Base-by-base conservation (phyloP, 1,140 invertebrate species). In the Venturia canescens region DNA sequence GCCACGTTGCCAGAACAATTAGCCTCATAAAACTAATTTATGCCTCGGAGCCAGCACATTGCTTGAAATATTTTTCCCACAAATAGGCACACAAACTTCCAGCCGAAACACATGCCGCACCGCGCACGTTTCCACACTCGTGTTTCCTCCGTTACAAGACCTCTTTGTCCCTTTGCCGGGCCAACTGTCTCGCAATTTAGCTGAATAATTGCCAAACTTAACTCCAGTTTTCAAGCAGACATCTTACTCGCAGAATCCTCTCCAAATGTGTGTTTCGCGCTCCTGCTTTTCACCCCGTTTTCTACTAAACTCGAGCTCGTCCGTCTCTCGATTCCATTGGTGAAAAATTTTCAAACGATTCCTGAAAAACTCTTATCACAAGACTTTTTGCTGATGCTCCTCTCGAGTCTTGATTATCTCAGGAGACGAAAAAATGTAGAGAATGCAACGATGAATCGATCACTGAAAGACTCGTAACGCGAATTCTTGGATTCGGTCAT, bases 121-220 rank as follows among this genome's bases (percentile, higher is more conserved):
- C 91, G 86, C 87, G 48, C 71, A 74, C 48, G 48, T 74, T 29
- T 18, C 4, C 71, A 38, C 18, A 81, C 78, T 84, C 86, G 85
- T 85, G 70, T 50, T 3, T 15, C 48, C 18, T 50, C 1, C 21
- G 6, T n/a, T 74, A 44, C 38, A 44, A 6, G 38, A 44, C 38
- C 71, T 26, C 71, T 21, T 70, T 38, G 15, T 70, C n/a, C 67
- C 23, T 57, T 57, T 84, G 38, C 3, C 38, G 5, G 1, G 84
- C 89, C 89, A 89, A 90, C 87, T 90, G 89, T 89, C 87, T 89
- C 86, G 91, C 89, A 91, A 92, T 90, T 90, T 88, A 89, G 88
- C 86, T 90, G 90, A 92, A 92, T 92, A 91, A 92, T 92, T 91
- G 88, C 89, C 84, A 89, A 92, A 91, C 90, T 91, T 91, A 83